Percentiles rank a stretch among this genome's conserved stretches.
Evolutionary conservation across 2,113 vertebrate species (phyloP).

Genomic region (Anarhynchus alexandrinus): DNA sequence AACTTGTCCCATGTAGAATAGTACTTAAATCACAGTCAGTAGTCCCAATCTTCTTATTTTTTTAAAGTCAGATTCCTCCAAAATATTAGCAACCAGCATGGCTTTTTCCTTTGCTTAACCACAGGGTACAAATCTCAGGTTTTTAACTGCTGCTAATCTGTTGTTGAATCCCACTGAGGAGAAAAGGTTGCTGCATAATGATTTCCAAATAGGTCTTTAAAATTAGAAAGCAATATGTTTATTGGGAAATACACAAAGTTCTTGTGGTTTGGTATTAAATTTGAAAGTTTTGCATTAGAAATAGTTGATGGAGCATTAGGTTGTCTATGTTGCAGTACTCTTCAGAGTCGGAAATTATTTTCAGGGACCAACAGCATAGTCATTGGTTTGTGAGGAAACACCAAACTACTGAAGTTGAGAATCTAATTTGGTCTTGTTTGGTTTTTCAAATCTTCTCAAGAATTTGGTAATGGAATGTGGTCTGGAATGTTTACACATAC

Average conservation of each 20-base stretch:
- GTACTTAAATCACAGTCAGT: not conserved
- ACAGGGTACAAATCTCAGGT: not conserved
- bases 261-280: not conserved
- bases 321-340: not conserved
- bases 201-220: conserved; percentile 9
- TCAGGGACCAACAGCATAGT: not conserved
- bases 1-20: not conserved
- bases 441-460: not conserved
- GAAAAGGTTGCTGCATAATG: conserved; percentile 30
- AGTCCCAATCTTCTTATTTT: not conserved
- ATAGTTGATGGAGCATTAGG: not conserved
- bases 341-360: not conserved
- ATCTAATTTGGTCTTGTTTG: not conserved
- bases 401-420: not conserved
- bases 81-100: not conserved
- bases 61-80: not conserved
- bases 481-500: not conserved
- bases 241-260: not conserved
- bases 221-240: conserved; percentile 12
- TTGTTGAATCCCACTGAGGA: conserved; percentile 30
- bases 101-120: conserved; percentile 21
- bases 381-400: not conserved
- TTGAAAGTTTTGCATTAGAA: not conserved
- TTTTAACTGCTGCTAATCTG: conserved; percentile 46
- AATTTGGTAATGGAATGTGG: not conserved